Evolutionary conservation across 2,113 vertebrate genomes (phyloP).

Genomic region (Hemiprocne comata): DNA sequence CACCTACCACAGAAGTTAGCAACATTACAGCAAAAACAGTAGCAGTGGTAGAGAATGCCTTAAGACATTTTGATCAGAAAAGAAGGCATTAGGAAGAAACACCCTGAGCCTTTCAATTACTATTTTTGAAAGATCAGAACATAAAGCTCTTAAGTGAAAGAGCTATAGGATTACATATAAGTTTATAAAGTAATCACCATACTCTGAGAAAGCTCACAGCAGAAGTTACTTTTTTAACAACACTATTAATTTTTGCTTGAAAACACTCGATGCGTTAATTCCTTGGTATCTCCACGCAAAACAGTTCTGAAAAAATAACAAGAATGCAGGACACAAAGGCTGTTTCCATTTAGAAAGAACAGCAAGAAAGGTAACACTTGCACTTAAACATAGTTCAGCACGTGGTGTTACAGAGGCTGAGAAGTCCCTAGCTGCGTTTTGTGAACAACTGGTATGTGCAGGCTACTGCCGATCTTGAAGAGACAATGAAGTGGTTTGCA

Average conservation of each 20-base stretch:
- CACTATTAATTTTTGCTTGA: background rate
- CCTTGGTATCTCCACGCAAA: background rate
- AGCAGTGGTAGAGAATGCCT: background rate
- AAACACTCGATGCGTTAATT: background rate
- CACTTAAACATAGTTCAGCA: background rate
- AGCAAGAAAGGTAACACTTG: background rate
- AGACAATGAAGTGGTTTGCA: background rate
- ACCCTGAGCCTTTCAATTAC: background rate
- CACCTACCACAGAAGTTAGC: background rate
- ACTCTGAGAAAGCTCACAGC: background rate
- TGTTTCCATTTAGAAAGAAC: background rate
- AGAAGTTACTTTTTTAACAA: background rate
- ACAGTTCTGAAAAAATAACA: background rate
- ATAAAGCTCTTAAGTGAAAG: background rate
- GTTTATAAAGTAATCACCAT: background rate
- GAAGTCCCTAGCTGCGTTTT: background rate
- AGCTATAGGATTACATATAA: background rate
- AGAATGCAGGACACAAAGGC: background rate
- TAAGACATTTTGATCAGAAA: background rate
- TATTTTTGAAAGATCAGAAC: background rate
- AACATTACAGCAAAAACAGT: background rate
- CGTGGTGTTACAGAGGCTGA: background rate
- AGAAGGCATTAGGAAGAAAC: background rate
- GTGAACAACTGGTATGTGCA: background rate
- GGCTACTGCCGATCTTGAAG: background rate